These are phyloP conservation scores for Pyrocephalus nanus DNA, from an alignment of 2,797 vertebrate genomes.

Conservation along the genomic window DNA sequence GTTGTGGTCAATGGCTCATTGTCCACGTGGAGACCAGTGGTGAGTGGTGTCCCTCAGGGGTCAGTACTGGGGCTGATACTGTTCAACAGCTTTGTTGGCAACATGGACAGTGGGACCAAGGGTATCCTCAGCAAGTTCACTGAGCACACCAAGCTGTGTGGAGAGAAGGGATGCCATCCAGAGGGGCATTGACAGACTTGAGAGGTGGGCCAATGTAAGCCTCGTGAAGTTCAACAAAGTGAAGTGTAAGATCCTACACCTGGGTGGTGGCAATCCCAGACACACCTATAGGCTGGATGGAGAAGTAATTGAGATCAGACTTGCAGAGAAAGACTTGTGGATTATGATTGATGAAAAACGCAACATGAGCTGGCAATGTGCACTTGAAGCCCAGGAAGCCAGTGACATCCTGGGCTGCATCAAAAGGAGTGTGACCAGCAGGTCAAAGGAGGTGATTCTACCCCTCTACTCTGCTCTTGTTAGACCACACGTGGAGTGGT, in stretches of 20 bases:
- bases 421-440: background rate
- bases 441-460: background rate
- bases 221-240: background rate
- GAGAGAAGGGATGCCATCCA: background rate
- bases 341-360: background rate
- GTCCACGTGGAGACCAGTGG: background rate
- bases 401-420: background rate
- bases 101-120: background rate
- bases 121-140: background rate
- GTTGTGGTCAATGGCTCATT: background rate
- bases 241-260: background rate
- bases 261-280: background rate
- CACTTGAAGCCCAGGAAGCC: background rate
- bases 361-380: background rate
- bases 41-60: background rate
- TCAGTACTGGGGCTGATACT: accelerated
- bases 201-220: background rate
- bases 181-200: background rate
- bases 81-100: background rate
- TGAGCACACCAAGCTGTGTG: background rate
- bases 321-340: background rate
- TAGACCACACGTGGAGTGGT: background rate
- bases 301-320: background rate
- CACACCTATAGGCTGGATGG: background rate
- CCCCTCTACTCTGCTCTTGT: background rate